Evolutionary conservation across 1,140 invertebrate species (phyloP).

Genomic region (Campoletis sonorensis): DNA sequence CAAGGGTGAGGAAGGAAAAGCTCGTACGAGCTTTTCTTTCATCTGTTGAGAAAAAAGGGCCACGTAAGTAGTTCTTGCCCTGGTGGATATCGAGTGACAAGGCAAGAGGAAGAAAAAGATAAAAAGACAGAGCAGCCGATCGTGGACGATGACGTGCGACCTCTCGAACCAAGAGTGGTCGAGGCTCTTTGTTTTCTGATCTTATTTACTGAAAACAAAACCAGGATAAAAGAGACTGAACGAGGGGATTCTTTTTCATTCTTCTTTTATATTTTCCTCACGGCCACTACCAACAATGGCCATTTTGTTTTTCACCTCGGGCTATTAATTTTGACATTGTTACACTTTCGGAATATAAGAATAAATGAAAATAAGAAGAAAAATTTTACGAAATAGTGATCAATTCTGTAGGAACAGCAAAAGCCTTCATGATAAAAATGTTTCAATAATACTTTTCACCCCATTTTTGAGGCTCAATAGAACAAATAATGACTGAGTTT

Average conservation of each 20-base stretch:
- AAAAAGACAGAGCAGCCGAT: constrained; percentile 18
- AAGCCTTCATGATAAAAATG: neutral
- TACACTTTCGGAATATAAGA: neutral
- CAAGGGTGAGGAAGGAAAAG: neutral
- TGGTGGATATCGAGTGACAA: constrained; percentile 37
- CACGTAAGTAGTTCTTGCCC: constrained; percentile 36
- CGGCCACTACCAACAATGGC: neutral
- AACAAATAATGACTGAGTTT: no score
- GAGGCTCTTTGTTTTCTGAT: constrained; percentile 44
- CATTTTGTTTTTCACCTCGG: constrained; percentile 9
- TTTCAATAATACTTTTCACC: neutral
- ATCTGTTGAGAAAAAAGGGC: constrained; percentile 4
- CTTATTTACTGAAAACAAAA: constrained; percentile 46
- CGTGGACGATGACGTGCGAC: constrained; percentile 28
- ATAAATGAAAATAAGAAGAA: neutral
- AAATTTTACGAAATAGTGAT: neutral
- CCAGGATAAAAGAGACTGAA: constrained; percentile 33
- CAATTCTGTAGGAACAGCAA: neutral
- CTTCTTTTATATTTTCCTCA: neutral
- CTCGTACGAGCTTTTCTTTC: neutral
- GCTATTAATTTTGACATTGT: neutral
- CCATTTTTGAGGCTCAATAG: no score
- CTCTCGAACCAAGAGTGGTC: constrained; percentile 39
- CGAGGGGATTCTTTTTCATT: neutral
- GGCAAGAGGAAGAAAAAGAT: constrained; percentile 9